Evolutionary conservation across 2,888 invertebrate genomes (phyloP).

Genomic region (Pristionchus entomophagus): DNA sequence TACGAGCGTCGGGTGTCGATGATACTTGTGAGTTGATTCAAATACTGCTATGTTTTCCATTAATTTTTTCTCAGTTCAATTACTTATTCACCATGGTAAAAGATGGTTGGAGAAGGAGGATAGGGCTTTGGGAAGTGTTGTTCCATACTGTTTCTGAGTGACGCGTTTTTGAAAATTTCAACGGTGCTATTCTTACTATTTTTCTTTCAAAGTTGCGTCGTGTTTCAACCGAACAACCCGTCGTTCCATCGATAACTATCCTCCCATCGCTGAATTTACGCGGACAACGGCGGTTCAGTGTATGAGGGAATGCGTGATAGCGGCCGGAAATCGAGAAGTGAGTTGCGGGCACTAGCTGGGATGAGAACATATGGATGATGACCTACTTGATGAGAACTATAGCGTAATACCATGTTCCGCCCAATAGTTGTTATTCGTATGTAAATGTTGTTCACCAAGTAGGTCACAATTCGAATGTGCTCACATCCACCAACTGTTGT

Average conservation of each 20-base stretch:
- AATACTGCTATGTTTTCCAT: background rate
- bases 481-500: too few species aligned
- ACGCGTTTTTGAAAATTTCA: background rate
- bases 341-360: too few species aligned
- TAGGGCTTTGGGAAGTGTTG: too few species aligned
- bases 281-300: slow-evolving; percentile 67
- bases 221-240: slow-evolving; percentile 68
- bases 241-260: slow-evolving; percentile 70
- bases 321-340: slow-evolving; percentile 56
- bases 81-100: too few species aligned
- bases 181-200: background rate
- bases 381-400: too few species aligned
- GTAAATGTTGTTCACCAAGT: too few species aligned
- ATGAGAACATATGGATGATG: too few species aligned
- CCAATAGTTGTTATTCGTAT: too few species aligned
- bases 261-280: slow-evolving; percentile 69
- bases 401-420: too few species aligned
- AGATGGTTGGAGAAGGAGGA: too few species aligned
- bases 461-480: too few species aligned
- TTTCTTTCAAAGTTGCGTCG: slow-evolving; percentile 52
- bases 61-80: background rate
- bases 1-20: background rate
- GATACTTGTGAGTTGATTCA: slow-evolving; percentile 31
- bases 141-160: too few species aligned
- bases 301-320: slow-evolving; percentile 61